Conservation (phyloP, 2,797 vertebrate genomes). For the Pseudochromis fuscus region DNA sequence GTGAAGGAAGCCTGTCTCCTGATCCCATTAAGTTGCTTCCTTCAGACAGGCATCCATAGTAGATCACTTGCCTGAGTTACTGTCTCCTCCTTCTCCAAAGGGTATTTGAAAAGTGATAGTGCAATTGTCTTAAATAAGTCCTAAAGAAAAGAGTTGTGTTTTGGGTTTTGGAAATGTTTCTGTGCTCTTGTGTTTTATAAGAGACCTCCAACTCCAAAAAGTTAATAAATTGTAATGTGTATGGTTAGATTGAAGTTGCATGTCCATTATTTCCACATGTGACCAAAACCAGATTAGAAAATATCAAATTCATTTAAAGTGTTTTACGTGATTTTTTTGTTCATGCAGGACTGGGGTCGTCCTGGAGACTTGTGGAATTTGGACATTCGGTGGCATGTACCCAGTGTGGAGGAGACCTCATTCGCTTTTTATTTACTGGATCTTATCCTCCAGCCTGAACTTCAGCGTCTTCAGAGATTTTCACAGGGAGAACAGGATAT, state of each 20-base stretch:
- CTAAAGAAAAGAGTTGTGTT: neutral
- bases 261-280: neutral
- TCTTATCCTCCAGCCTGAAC: conserved; percentile 94
- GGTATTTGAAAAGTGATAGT: no score
- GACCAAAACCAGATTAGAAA: neutral
- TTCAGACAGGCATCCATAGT: conserved; percentile 19
- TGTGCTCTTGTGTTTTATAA: neutral
- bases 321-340: conserved; percentile 1
- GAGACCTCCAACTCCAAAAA: neutral
- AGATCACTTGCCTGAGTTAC: conserved; percentile 48
- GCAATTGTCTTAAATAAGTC: neutral
- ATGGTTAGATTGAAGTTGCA: neutral
- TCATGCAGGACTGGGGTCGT: conserved; percentile 94
- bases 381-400: conserved; percentile 95
- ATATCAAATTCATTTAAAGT: conserved; percentile 5
- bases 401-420: conserved; percentile 89
- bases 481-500: conserved; percentile 90
- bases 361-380: conserved; percentile 94
- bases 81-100: no score
- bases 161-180: no score
- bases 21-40: conserved; percentile 64
- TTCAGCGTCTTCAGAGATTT: conserved; percentile 89
- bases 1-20: conserved; percentile 20
- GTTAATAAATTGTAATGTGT: neutral
- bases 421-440: conserved; percentile 93